Conservation (phyloP, 2,888 invertebrate genomes). For the Campaea margaritaria region DNA sequence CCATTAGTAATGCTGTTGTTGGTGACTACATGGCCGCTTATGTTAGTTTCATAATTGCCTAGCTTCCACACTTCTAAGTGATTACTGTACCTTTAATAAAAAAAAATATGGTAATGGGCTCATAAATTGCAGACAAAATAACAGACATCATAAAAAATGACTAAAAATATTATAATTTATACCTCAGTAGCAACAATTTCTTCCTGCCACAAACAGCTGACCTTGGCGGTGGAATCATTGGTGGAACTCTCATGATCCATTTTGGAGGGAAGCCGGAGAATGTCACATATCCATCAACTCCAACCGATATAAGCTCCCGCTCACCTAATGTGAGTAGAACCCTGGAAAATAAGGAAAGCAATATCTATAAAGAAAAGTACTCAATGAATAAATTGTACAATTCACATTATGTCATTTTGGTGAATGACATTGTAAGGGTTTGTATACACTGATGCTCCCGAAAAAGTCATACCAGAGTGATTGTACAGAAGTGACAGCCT, state of each 20-base stretch:
- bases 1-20: slow-evolving; percentile 40
- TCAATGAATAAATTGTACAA: no score
- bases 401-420: no score
- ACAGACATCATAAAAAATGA: no score
- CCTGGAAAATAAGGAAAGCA: slow-evolving; percentile 63
- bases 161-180: slow-evolving; percentile 23
- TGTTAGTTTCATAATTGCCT: slow-evolving; percentile 82
- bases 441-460: no score
- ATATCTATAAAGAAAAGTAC: no score
- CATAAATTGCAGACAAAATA: no score
- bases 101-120: no score
- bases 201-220: slow-evolving; percentile 81
- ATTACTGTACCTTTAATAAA: slow-evolving; percentile 76
- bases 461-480: no score
- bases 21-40: slow-evolving; percentile 81
- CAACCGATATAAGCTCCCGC: slow-evolving; percentile 90
- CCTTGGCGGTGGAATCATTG: slow-evolving; percentile 87
- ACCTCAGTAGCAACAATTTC: slow-evolving; percentile 85
- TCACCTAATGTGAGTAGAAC: slow-evolving; percentile 87
- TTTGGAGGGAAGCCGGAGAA: slow-evolving; percentile 89
- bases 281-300: slow-evolving; percentile 91
- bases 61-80: slow-evolving; percentile 83
- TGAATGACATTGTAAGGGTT: no score
- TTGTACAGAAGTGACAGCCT: no score
- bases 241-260: slow-evolving; percentile 88